Evolutionary conservation across 2,113 vertebrate genomes (phyloP).

Genomic region (Hippocampus zosterae): DNA sequence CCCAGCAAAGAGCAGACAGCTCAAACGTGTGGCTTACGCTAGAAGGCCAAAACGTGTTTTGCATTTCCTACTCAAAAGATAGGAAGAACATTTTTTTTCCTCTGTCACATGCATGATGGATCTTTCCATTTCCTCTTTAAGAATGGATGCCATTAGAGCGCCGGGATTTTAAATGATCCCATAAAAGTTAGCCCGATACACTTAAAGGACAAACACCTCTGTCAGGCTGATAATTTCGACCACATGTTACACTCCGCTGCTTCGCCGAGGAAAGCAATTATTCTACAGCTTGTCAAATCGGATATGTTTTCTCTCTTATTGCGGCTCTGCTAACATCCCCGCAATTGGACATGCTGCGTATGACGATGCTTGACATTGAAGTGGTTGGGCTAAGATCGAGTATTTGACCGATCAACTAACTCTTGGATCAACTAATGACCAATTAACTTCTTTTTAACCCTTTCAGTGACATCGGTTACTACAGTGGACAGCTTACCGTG

Average conservation of each 20-base stretch:
- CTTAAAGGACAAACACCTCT: conserved; percentile 71
- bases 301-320: conserved; percentile 66
- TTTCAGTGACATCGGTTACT: too few relatives aligned
- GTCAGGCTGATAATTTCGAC: conserved; percentile 70
- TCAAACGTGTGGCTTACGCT: conserved; percentile 20
- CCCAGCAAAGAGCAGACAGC: conserved; percentile 62
- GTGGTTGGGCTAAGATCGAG: background rate
- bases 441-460: background rate
- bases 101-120: conserved; percentile 66
- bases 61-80: conserved; percentile 52
- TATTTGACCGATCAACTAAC: background rate
- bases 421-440: background rate
- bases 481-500: too few relatives aligned
- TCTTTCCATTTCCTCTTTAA: conserved; percentile 67
- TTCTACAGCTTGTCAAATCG: conserved; percentile 70
- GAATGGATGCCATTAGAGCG: conserved; percentile 60
- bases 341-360: background rate
- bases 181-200: conserved; percentile 68
- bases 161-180: conserved; percentile 69
- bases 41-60: conserved; percentile 35
- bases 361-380: background rate
- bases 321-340: conserved; percentile 42
- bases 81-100: conserved; percentile 43
- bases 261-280: conserved; percentile 70
- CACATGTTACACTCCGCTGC: conserved; percentile 73